phyloP scores from a whole-genome alignment of 2,113 vertebrate species.

The Scalopus aquaticus region DNA sequence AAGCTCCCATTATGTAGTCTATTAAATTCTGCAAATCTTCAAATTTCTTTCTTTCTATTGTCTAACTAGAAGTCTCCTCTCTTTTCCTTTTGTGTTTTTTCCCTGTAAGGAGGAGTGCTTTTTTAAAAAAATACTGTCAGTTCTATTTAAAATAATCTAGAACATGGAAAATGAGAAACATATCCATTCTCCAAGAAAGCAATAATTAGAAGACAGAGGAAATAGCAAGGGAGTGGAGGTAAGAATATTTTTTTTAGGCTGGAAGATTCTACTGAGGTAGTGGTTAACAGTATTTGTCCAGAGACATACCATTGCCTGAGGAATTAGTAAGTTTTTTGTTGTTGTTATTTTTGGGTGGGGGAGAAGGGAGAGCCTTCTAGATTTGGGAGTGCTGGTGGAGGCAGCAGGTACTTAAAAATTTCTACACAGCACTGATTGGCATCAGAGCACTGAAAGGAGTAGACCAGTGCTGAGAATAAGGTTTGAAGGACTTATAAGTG shows the following conservation, averaged over 20 bases:
- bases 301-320: background rate
- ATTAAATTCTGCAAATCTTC: background rate
- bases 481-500: background rate
- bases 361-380: background rate
- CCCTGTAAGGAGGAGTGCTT: background rate
- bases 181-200: background rate
- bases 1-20: background rate
- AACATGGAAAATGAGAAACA: slow-evolving; percentile 20
- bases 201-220: slow-evolving; percentile 16
- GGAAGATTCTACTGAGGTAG: slow-evolving; percentile 5
- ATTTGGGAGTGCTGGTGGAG: background rate
- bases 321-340: background rate
- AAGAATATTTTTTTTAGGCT: background rate
- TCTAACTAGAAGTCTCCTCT: background rate
- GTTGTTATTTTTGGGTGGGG: no score
- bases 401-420: background rate
- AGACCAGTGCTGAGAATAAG: background rate
- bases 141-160: slow-evolving; percentile 45
- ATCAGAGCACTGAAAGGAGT: background rate
- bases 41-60: background rate
- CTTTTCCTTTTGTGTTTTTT: slow-evolving; percentile 30
- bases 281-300: background rate
- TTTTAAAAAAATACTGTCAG: background rate
- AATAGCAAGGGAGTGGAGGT: background rate
- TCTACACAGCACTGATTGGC: background rate